These are phyloP conservation scores for Rousettus leschenaultii DNA, from an alignment of 2,113 vertebrate genomes.

Conservation along the genomic window DNA sequence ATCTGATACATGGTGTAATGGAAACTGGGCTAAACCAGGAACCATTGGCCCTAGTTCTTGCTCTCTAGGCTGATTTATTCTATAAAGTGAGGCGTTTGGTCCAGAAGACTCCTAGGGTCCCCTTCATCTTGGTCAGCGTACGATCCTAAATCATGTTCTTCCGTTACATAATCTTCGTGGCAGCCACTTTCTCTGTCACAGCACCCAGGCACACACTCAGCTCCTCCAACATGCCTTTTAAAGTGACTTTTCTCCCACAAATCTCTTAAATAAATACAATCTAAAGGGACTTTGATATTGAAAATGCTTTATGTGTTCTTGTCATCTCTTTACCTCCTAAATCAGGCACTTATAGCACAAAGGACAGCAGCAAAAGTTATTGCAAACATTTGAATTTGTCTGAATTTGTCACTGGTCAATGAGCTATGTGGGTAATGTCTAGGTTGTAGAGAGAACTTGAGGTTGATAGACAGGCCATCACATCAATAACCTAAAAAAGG, in stretches of 20 bases:
- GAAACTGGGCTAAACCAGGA: not conserved
- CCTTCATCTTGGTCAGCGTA: not conserved
- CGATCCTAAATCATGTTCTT: not conserved
- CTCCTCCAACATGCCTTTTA: not conserved
- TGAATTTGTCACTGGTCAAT: not conserved
- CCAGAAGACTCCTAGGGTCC: no score
- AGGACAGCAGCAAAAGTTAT: not conserved
- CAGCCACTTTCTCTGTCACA: not conserved
- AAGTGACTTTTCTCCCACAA: not conserved
- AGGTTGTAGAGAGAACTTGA: not conserved
- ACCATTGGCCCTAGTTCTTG: not conserved
- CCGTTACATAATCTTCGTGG: not conserved
- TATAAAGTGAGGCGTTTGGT: not conserved
- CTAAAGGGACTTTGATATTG: not conserved
- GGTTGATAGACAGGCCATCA: not conserved
- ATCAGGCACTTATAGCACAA: not conserved
- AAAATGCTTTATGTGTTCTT: conserved; percentile 7
- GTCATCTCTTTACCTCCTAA: not conserved
- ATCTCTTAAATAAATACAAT: not conserved
- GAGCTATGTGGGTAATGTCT: not conserved
- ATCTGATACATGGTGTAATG: not conserved
- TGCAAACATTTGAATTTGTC: not conserved
- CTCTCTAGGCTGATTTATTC: not conserved
- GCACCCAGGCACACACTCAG: not conserved
- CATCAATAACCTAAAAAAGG: not conserved